Percentiles rank a stretch among this genome's conserved stretches.
phyloP scores from a whole-genome alignment of 2,888 invertebrate genomes.

The Zootermopsis nevadensis region DNA sequence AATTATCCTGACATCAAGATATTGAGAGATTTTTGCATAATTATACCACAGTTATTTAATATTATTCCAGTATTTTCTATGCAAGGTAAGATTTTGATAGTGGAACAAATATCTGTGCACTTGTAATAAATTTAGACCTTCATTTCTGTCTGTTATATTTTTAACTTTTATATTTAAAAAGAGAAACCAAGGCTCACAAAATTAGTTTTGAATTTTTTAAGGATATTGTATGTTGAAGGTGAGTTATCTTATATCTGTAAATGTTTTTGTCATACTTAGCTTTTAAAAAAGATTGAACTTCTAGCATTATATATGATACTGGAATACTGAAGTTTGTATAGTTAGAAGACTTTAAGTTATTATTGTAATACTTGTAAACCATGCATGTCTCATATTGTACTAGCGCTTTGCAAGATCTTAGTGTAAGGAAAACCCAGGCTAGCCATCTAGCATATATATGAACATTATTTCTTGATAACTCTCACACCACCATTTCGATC shows the following conservation, averaged over 20 bases:
- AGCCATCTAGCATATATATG: too few relatives aligned
- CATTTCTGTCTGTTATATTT: background rate
- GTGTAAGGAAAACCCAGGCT: background rate
- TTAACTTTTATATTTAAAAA: background rate
- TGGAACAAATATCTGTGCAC: too few relatives aligned
- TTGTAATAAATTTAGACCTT: too few relatives aligned
- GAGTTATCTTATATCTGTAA: background rate
- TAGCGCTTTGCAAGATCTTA: background rate
- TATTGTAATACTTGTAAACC: background rate
- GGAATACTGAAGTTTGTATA: background rate
- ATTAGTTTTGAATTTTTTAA: background rate
- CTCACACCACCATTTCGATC: too few relatives aligned
- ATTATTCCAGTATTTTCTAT: too few relatives aligned
- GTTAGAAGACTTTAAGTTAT: conserved; percentile 1
- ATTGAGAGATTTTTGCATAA: too few relatives aligned
- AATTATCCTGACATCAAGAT: too few relatives aligned
- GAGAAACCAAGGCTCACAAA: background rate
- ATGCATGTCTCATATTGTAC: background rate
- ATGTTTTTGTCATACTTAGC: background rate
- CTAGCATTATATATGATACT: background rate
- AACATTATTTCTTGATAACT: too few relatives aligned
- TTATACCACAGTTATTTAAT: too few relatives aligned
- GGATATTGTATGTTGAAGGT: background rate
- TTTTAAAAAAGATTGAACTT: background rate
- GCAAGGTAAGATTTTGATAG: too few relatives aligned